These are phyloP conservation scores for Ctena decussata DNA, from an alignment of 2,888 invertebrate species.

Conservation along the genomic window DNA sequence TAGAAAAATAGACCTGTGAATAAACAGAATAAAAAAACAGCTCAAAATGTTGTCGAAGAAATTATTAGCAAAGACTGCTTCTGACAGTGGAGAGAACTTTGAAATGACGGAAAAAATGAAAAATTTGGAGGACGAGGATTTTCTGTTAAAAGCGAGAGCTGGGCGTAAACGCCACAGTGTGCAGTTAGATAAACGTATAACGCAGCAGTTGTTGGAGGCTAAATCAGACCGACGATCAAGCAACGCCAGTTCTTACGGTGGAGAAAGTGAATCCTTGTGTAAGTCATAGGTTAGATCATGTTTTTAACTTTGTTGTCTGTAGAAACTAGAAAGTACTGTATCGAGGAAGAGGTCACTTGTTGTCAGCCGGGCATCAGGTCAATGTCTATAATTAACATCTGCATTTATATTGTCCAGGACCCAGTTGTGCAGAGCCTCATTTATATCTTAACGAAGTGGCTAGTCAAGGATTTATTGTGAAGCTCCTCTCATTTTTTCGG, in stretches of 20 bases:
- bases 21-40: not conserved
- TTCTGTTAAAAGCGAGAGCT: conserved; percentile 77
- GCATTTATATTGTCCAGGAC: too few relatives aligned
- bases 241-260: conserved; percentile 76
- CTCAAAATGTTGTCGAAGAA: conserved; percentile 59
- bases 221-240: conserved; percentile 76
- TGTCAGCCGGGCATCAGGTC: too few relatives aligned
- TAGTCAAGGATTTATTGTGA: too few relatives aligned
- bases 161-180: conserved; percentile 81
- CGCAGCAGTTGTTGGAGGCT: conserved; percentile 71
- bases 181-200: conserved; percentile 81
- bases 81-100: conserved; percentile 75
- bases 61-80: conserved; percentile 63
- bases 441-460: too few relatives aligned
- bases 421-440: too few relatives aligned
- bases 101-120: conserved; percentile 80
- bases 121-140: conserved; percentile 78
- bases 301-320: too few relatives aligned
- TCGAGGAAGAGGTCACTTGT: too few relatives aligned
- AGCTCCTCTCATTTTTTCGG: too few relatives aligned
- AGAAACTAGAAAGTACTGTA: too few relatives aligned
- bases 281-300: conserved; percentile 64
- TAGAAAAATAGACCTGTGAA: too few relatives aligned
- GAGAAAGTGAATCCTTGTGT: conserved; percentile 82
- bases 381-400: too few relatives aligned